phyloP scores from a whole-genome alignment of 2,888 invertebrate species.

The Patella caerulea region DNA sequence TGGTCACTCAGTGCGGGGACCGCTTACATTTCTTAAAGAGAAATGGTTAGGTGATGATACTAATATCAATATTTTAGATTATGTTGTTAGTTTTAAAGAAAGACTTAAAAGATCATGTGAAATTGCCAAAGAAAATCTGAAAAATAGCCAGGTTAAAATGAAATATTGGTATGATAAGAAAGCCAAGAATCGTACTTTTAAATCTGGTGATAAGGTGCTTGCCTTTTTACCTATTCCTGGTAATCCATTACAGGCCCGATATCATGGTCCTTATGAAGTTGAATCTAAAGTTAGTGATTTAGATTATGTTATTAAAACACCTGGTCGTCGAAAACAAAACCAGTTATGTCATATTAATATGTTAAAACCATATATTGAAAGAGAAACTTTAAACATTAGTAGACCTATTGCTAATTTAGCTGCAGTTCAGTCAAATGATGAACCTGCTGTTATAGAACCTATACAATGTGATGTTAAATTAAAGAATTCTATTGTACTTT shows the following conservation, averaged over 20 bases:
- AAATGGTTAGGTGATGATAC: background rate
- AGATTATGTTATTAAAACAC: conserved; percentile 10
- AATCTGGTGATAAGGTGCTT: conserved; percentile 19
- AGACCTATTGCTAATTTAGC: background rate
- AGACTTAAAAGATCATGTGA: conserved; percentile 24
- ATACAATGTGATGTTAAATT: background rate
- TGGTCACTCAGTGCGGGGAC: conserved; percentile 30
- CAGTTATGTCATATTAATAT: conserved; percentile 21
- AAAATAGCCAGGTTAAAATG: conserved; percentile 5
- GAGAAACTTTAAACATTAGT: background rate
- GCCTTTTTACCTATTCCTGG: conserved; percentile 10
- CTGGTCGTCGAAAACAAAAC: conserved; percentile 15
- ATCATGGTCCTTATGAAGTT: conserved; percentile 17
- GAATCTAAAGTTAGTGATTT: too few relatives aligned
- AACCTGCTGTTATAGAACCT: background rate
- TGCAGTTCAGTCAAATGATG: background rate
- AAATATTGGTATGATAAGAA: conserved; percentile 19
- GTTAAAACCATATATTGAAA: conserved; percentile 20
- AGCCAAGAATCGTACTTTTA: conserved; percentile 15
- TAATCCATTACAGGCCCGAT: conserved; percentile 14
- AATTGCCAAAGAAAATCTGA: conserved; percentile 32
- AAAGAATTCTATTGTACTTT: background rate
- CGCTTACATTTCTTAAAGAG: background rate
- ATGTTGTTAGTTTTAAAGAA: conserved; percentile 26
- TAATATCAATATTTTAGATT: conserved; percentile 26